These are phyloP conservation scores for Cichlasoma orientale DNA, from an alignment of 2,797 vertebrate species.

Conservation along the genomic window DNA sequence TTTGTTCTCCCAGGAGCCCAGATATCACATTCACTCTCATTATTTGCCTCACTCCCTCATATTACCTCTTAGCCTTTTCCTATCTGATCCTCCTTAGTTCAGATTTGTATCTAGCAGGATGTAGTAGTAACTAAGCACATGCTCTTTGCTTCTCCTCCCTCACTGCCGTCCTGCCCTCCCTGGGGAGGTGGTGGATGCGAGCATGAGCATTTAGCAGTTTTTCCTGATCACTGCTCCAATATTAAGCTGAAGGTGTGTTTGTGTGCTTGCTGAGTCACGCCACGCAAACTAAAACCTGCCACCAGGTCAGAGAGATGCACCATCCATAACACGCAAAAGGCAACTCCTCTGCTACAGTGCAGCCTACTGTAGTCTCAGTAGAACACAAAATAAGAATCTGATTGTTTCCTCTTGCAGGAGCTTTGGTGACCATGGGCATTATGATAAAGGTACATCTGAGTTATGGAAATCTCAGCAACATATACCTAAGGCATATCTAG, in stretches of 20 bases:
- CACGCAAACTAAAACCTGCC: conserved; percentile 33
- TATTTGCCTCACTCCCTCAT: conserved; percentile 13
- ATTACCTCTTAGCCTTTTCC: conserved; percentile 9
- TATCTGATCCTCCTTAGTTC: neutral
- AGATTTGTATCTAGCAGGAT: neutral
- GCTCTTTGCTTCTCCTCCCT: conserved; percentile 9
- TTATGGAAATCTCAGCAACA: neutral
- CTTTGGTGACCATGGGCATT: neutral
- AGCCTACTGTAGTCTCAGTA: neutral
- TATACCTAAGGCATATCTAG: neutral
- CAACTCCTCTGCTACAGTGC: neutral
- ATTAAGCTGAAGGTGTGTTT: conserved; percentile 47
- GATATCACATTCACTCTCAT: conserved; percentile 46
- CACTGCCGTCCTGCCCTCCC: conserved; percentile 18
- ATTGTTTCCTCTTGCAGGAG: neutral
- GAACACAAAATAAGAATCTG: neutral
- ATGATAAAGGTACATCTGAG: neutral
- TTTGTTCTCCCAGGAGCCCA: conserved; percentile 49
- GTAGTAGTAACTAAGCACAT: neutral
- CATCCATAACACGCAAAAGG: conserved; percentile 11
- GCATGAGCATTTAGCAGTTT: conserved; percentile 55
- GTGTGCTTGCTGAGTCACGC: conserved; percentile 64
- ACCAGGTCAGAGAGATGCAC: conserved; percentile 38
- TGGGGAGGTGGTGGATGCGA: conserved; percentile 29
- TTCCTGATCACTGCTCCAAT: conserved; percentile 39